phyloP scores from a whole-genome alignment of 2,113 vertebrate genomes.

The Nyctibius bracteatus region DNA sequence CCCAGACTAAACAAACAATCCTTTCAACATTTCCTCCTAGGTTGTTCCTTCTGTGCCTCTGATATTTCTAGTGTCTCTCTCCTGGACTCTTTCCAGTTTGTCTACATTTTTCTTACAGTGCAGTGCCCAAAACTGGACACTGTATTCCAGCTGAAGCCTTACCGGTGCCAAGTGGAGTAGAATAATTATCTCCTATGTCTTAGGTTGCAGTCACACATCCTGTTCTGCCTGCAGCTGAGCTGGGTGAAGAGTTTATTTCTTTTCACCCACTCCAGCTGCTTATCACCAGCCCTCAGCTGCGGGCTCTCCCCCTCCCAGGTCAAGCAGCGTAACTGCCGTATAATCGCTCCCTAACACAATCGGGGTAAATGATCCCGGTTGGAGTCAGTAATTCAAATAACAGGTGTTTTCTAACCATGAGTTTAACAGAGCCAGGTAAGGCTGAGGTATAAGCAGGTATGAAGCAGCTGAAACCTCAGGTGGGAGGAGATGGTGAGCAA shows the following conservation, averaged over 20 bases:
- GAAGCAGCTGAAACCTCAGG: neutral
- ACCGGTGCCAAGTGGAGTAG: conserved; percentile 51
- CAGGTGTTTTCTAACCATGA: neutral
- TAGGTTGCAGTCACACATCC: conserved; percentile 60
- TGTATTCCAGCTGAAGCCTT: conserved; percentile 57
- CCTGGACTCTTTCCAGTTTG: conserved; percentile 43
- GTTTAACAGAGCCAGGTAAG: neutral
- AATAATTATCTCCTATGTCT: conserved; percentile 69
- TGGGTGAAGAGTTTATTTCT: conserved; percentile 67
- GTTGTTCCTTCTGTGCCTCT: conserved; percentile 15
- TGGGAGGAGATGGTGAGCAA: neutral
- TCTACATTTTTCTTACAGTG: conserved; percentile 42
- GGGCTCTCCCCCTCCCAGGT: conserved; percentile 42
- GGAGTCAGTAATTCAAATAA: neutral
- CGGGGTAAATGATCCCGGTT: neutral
- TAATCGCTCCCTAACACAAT: neutral
- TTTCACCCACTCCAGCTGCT: conserved; percentile 65
- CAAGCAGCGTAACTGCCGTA: neutral
- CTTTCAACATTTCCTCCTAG: conserved; percentile 52
- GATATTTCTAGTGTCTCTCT: conserved; percentile 21
- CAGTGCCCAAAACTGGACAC: conserved; percentile 52
- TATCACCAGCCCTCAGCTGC: conserved; percentile 53
- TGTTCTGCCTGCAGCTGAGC: conserved; percentile 66
- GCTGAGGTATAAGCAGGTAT: neutral
- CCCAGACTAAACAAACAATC: conserved; percentile 58